A percentile compares a stretch with the other conserved stretches of the same genome.
Conservation (phyloP, 2,113 vertebrate species). For the Sakesphorus luctuosus region DNA sequence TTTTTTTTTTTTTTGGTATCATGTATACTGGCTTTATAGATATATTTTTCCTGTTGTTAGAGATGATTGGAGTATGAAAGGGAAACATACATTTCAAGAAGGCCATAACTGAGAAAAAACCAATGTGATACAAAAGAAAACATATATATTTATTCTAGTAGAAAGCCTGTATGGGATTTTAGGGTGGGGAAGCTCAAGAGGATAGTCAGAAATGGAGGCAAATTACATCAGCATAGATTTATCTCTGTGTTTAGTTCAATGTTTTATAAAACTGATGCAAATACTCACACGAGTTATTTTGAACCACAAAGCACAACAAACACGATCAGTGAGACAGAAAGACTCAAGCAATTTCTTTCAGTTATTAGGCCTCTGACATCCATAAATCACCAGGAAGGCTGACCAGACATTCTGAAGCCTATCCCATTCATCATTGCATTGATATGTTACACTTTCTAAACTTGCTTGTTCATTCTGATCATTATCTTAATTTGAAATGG, state of each 20-base stretch:
- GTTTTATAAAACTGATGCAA: neutral
- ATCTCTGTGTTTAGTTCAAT: neutral
- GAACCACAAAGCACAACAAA: neutral
- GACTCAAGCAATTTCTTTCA: neutral
- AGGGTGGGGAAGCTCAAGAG: neutral
- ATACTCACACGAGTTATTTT: neutral
- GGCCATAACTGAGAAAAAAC: neutral
- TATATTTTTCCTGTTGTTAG: neutral
- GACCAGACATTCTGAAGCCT: conserved; percentile 8
- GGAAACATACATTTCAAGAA: neutral
- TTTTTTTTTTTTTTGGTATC: neutral
- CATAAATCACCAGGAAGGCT: conserved; percentile 43
- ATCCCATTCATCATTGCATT: neutral
- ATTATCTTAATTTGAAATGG: conserved; percentile 37
- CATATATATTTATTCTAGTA: neutral
- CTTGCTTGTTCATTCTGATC: conserved; percentile 20
- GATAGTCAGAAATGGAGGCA: neutral
- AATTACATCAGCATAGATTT: neutral
- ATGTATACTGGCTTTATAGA: neutral
- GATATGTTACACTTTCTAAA: conserved; percentile 2
- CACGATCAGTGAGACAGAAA: neutral
- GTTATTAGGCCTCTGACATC: conserved; percentile 16
- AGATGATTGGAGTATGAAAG: neutral
- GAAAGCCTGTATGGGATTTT: neutral
- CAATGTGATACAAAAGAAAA: neutral